phyloP scores from a whole-genome alignment of 2,797 vertebrate species.

The Tympanoctomys barrerae region DNA sequence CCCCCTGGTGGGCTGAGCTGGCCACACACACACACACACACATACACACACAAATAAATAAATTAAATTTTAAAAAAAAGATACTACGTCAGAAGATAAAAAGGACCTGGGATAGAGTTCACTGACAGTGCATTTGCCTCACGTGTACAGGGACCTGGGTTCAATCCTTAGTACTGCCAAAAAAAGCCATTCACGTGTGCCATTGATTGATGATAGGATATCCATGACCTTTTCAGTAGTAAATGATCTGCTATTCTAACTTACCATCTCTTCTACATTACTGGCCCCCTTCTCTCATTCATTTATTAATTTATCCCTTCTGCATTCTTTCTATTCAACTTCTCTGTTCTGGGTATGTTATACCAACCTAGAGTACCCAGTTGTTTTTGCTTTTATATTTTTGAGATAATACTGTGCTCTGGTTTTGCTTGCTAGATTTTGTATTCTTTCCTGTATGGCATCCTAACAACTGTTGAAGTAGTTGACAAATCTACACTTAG shows the following conservation, averaged over 20 bases:
- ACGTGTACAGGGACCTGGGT: neutral
- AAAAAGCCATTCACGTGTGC: neutral
- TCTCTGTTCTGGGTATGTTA: neutral
- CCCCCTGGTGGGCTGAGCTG: too few relatives aligned
- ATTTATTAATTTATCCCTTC: constrained; percentile 6
- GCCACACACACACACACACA: too few relatives aligned
- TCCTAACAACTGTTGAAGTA: constrained; percentile 38
- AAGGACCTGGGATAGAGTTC: neutral
- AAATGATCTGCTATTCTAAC: neutral
- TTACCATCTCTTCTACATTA: neutral
- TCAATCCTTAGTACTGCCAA: neutral
- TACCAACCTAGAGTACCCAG: neutral
- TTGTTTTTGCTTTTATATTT: constrained; percentile 49
- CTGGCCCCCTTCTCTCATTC: rapidly evolving
- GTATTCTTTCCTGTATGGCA: constrained; percentile 27
- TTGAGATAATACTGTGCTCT: neutral
- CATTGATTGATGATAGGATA: neutral
- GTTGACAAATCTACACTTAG: neutral
- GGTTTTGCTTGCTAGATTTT: constrained; percentile 38
- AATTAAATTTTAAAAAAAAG: too few relatives aligned
- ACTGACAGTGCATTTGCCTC: neutral
- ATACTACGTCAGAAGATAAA: neutral
- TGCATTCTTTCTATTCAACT: neutral
- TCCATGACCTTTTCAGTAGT: constrained; percentile 15
- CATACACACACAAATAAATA: too few relatives aligned